These are phyloP conservation scores for Dynastes maya DNA, from an alignment of 2,888 invertebrate genomes.

Conservation along the genomic window DNA sequence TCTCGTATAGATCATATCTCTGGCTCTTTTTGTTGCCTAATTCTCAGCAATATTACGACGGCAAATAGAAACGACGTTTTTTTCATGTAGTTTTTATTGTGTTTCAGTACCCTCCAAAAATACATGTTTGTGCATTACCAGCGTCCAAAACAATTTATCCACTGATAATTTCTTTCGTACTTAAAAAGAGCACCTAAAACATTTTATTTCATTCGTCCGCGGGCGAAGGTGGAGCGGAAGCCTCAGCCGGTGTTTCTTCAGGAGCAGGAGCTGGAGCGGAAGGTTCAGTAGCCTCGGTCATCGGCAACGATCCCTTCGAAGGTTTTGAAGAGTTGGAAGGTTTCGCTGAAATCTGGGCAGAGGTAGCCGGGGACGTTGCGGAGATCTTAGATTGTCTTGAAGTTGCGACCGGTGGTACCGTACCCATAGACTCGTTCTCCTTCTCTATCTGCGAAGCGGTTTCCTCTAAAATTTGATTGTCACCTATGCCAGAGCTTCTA, in stretches of 20 bases:
- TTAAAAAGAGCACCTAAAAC: background rate
- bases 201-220: conserved; percentile 4
- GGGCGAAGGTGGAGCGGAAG: background rate
- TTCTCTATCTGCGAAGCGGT: conserved; percentile 44
- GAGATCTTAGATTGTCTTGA: no score
- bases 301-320: background rate
- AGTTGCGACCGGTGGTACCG: background rate
- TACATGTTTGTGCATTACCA: background rate
- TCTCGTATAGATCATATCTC: no score
- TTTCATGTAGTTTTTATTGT: no score
- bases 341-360: no score
- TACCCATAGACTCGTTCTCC: conserved; percentile 5
- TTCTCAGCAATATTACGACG: no score
- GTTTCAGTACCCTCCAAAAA: background rate
- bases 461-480: conserved; percentile 49
- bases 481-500: background rate
- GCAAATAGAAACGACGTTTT: no score
- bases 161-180: conserved; percentile 6
- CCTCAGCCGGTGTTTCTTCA: background rate
- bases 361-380: no score
- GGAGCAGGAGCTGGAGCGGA: conserved; percentile 15
- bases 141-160: background rate
- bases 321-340: no score
- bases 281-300: background rate
- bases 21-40: no score